A percentile compares a stretch with the other conserved stretches of the same genome.
These are phyloP conservation scores for Lymantria dispar DNA, from an alignment of 2,888 invertebrate genomes.

Conservation along the genomic window DNA sequence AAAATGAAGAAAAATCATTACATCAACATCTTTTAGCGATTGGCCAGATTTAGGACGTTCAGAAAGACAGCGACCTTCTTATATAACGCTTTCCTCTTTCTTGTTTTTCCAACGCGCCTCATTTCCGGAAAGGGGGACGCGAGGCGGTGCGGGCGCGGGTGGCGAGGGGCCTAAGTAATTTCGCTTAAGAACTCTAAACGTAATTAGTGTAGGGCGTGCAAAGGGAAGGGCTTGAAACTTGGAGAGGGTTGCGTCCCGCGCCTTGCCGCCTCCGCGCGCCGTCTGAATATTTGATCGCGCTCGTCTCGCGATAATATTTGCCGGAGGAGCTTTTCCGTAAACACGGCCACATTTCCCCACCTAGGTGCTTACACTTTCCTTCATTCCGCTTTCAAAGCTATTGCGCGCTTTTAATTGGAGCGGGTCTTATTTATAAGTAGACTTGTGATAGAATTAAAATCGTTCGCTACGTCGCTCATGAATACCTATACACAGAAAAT, in stretches of 20 bases:
- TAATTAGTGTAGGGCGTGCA: conserved; percentile 86
- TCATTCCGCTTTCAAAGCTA: conserved; percentile 73
- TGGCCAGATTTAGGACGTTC: conserved; percentile 79
- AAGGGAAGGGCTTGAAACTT: conserved; percentile 84
- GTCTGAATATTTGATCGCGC: conserved; percentile 81
- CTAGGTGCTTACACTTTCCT: conserved; percentile 70
- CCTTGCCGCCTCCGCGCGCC: conserved; percentile 66
- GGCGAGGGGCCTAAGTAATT: conserved; percentile 85
- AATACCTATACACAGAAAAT: conserved; percentile 61
- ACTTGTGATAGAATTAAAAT: conserved; percentile 79
- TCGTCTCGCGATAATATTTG: conserved; percentile 81
- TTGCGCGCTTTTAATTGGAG: conserved; percentile 78
- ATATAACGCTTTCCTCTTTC: conserved; percentile 78
- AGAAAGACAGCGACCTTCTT: conserved; percentile 71
- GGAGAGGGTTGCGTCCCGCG: conserved; percentile 83
- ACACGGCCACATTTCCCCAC: conserved; percentile 75
- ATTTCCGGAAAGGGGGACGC: conserved; percentile 77
- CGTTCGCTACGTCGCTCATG: conserved; percentile 67
- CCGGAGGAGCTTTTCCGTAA: conserved; percentile 79
- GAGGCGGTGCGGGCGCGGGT: conserved; percentile 66
- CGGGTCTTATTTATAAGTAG: conserved; percentile 74
- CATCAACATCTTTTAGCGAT: conserved; percentile 81
- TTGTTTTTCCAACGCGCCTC: conserved; percentile 81
- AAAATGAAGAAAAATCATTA: conserved; percentile 82
- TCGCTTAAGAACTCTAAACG: conserved; percentile 87